These are phyloP conservation scores for Limnephilus rhombicus DNA, from an alignment of 2,888 invertebrate species.

Conservation along the genomic window DNA sequence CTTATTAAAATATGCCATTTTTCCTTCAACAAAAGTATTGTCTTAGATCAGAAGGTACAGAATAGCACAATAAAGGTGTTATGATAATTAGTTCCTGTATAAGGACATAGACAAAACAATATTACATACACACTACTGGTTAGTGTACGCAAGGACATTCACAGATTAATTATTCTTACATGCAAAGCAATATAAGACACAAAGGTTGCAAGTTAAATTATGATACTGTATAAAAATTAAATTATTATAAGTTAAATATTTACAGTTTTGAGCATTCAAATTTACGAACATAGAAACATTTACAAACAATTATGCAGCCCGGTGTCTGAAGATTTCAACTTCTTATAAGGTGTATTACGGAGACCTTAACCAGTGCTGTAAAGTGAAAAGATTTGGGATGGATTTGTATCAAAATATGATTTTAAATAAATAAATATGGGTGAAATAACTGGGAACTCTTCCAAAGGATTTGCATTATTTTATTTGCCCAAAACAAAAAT, in stretches of 20 bases:
- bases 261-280: constrained; percentile 21
- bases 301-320: background rate
- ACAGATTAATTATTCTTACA: constrained; percentile 32
- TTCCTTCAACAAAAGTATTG: background rate
- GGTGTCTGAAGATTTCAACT: background rate
- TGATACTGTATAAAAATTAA: constrained; percentile 7
- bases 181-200: constrained; percentile 45
- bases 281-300: constrained; percentile 3
- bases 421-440: no score
- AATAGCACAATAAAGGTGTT: background rate
- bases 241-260: constrained; percentile 45
- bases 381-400: background rate
- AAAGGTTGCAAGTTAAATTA: constrained; percentile 36
- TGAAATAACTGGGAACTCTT: no score
- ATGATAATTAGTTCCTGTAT: background rate
- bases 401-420: background rate
- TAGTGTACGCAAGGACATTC: constrained; percentile 28
- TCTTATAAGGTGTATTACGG: background rate
- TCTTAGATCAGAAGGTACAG: background rate
- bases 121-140: constrained; percentile 27
- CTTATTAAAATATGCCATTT: background rate
- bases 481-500: no score
- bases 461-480: no score
- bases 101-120: constrained; percentile 13
- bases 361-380: background rate